Evolutionary conservation across 2,888 invertebrate species (phyloP).

Genomic region (Tryphoninae sp.): DNA sequence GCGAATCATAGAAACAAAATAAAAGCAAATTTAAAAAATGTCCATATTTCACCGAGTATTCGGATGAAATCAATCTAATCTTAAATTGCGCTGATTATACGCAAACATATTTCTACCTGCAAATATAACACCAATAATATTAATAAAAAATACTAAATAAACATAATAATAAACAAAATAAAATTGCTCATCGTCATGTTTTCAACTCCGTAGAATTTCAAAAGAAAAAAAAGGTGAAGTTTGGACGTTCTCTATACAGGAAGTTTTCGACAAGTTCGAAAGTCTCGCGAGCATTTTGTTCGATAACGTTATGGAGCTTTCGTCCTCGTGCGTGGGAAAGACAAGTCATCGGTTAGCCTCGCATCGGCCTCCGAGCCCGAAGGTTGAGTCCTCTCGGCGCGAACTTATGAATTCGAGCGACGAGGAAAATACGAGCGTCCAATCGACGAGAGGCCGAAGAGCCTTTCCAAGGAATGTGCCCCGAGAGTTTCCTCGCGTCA

Average conservation of each 20-base stretch:
- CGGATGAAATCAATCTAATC: too few relatives aligned
- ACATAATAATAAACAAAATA: neutral
- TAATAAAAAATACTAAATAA: neutral
- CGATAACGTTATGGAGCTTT: neutral
- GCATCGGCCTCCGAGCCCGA: too few relatives aligned
- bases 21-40: neutral
- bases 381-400: too few relatives aligned
- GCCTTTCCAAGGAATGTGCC: too few relatives aligned
- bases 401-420: neutral
- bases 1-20: slow-evolving; percentile 66
- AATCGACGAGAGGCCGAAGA: too few relatives aligned
- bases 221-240: neutral
- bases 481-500: slow-evolving; percentile 24
- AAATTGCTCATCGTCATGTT: too few relatives aligned
- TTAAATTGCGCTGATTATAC: neutral
- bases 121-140: neutral
- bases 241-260: slow-evolving; percentile 3
- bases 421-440: neutral
- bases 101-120: neutral
- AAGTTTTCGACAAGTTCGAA: slow-evolving; percentile 46
- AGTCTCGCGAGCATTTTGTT: neutral
- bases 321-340: slow-evolving; percentile 6
- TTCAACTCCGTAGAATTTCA: neutral
- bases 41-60: too few relatives aligned
- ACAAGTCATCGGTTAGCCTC: neutral